These are phyloP conservation scores for Magallana angulata DNA, from an alignment of 1,140 invertebrate genomes.

Conservation along the genomic window DNA sequence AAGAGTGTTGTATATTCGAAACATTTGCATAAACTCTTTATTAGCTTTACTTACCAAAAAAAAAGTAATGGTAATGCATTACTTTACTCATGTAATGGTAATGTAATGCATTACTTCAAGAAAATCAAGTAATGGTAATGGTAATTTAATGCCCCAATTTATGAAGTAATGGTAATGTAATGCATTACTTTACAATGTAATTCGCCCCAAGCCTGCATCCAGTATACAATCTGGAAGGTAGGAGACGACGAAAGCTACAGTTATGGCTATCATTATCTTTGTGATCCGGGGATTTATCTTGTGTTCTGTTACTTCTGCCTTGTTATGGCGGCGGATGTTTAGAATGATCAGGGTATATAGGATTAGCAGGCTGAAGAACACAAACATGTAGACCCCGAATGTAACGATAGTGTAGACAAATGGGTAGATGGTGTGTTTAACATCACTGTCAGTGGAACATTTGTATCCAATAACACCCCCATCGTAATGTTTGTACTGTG, in stretches of 20 bases:
- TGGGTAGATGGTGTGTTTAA: constrained; percentile 35
- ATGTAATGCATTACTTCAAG: too few relatives aligned
- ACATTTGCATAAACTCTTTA: too few relatives aligned
- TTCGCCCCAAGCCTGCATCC: too few relatives aligned
- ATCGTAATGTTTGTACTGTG: background rate
- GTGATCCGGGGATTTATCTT: background rate
- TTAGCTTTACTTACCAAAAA: too few relatives aligned
- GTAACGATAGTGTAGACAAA: constrained; percentile 15
- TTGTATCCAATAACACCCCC: constrained; percentile 34
- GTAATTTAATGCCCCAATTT: too few relatives aligned
- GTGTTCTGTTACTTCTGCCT: background rate
- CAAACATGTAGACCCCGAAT: background rate
- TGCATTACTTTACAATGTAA: too few relatives aligned
- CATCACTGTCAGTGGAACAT: background rate
- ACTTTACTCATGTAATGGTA: too few relatives aligned
- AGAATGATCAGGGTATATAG: background rate
- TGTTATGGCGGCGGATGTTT: background rate
- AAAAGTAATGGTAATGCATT: too few relatives aligned
- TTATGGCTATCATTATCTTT: constrained; percentile 37
- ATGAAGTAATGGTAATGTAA: too few relatives aligned
- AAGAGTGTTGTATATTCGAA: too few relatives aligned
- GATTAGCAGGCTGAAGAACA: background rate
- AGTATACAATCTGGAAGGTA: constrained; percentile 40
- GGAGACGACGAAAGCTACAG: constrained; percentile 24
- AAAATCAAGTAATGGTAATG: too few relatives aligned